Evolutionary conservation across 2,888 invertebrate genomes (phyloP).

Genomic region (Hypercompe scribonia): DNA sequence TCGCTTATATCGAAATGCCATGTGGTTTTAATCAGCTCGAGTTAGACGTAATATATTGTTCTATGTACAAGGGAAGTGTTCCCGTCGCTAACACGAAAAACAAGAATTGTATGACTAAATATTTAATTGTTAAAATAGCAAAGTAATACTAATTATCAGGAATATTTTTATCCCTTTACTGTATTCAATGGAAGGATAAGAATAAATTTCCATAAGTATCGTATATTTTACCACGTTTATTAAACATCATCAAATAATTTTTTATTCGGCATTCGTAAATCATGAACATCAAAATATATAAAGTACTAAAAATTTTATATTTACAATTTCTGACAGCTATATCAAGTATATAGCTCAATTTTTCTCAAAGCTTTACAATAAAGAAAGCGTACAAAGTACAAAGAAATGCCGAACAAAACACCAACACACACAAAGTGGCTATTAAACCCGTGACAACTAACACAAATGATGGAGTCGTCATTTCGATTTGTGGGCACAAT

Average conservation of each 20-base stretch:
- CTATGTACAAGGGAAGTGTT: too few relatives aligned
- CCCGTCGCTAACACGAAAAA: too few relatives aligned
- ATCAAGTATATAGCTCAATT: neutral
- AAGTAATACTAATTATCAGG: too few relatives aligned
- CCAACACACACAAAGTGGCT: constrained; percentile 1
- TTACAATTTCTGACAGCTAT: neutral
- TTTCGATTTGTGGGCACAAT: constrained; percentile 61
- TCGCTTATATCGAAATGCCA: too few relatives aligned
- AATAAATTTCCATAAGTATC: too few relatives aligned
- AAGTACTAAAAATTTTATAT: neutral
- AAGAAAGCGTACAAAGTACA: neutral
- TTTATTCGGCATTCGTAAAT: neutral
- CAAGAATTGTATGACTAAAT: too few relatives aligned
- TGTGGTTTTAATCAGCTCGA: too few relatives aligned
- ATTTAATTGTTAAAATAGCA: too few relatives aligned
- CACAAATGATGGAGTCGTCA: constrained; percentile 15
- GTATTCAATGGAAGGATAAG: too few relatives aligned
- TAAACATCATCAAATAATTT: neutral
- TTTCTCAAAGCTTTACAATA: neutral
- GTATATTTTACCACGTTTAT: too few relatives aligned
- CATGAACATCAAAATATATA: neutral
- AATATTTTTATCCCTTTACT: too few relatives aligned
- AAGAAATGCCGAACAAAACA: neutral
- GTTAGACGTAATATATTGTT: too few relatives aligned
- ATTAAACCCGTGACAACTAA: constrained; percentile 12